These are phyloP conservation scores for Chascanopsetta lugubris DNA, from an alignment of 2,113 vertebrate species.

Conservation along the genomic window DNA sequence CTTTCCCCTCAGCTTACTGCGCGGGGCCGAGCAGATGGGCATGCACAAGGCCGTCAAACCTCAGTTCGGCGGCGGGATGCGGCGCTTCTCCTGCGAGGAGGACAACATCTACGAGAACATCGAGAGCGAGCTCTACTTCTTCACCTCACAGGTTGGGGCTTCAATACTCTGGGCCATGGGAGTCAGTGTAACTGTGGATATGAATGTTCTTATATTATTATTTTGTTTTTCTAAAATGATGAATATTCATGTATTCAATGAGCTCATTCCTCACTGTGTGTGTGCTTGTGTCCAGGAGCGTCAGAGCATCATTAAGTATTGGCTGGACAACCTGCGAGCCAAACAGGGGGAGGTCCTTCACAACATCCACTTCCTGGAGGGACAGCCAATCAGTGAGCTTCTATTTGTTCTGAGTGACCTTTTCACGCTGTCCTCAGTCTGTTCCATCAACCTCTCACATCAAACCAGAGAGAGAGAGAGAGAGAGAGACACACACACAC, in stretches of 20 bases:
- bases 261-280: not conserved
- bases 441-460: no score
- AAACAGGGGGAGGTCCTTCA: conserved; percentile 94
- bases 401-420: not conserved
- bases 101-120: conserved; percentile 98
- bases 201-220: not conserved
- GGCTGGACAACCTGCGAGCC: conserved; percentile 95
- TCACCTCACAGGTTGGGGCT: conserved; percentile 92
- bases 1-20: conserved; percentile 84
- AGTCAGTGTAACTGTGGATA: not conserved
- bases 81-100: conserved; percentile 93
- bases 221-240: not conserved
- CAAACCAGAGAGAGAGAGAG: no score
- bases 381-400: conserved; percentile 94
- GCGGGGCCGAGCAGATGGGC: conserved; percentile 92
- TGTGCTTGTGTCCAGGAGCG: conserved; percentile 84
- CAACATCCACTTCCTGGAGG: conserved; percentile 96
- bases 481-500: no score
- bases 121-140: conserved; percentile 93
- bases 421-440: not conserved
- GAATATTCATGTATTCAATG: not conserved
- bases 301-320: conserved; percentile 95
- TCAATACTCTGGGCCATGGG: not conserved
- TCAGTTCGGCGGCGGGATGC: conserved; percentile 90
- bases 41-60: conserved; percentile 91